These are phyloP conservation scores for Drosophila watanabei DNA, from an alignment of 1,140 invertebrate genomes.

Conservation along the genomic window DNA sequence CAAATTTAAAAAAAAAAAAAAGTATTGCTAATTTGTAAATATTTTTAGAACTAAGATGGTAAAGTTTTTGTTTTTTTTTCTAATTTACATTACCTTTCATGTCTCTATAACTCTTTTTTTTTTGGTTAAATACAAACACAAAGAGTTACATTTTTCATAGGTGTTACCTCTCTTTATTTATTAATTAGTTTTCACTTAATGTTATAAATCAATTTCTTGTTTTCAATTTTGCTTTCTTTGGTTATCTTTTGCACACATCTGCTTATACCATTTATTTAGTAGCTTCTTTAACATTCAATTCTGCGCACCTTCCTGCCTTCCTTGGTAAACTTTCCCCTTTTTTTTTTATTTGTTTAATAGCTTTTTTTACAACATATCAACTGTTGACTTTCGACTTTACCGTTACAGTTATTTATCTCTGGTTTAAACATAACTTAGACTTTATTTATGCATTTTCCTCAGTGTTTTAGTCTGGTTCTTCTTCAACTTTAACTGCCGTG, in stretches of 20 bases:
- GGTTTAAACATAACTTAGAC: conserved; percentile 79
- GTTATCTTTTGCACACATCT: conserved; percentile 64
- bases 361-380: conserved; percentile 80
- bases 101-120: too few species aligned
- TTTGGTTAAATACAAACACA: neutral
- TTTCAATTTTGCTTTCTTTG: conserved; percentile 75
- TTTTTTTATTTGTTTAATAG: conserved; percentile 46
- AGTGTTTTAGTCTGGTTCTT: conserved; percentile 49
- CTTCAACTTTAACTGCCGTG: conserved; percentile 27
- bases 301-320: conserved; percentile 19
- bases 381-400: conserved; percentile 82
- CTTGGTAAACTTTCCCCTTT: conserved; percentile 48
- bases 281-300: conserved; percentile 73
- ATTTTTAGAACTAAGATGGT: neutral
- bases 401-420: conserved; percentile 68
- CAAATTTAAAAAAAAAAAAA: too few species aligned
- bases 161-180: conserved; percentile 80
- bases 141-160: conserved; percentile 71
- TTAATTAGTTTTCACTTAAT: conserved; percentile 82
- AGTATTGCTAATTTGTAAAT: too few species aligned
- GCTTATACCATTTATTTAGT: conserved; percentile 67
- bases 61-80: too few species aligned
- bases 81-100: neutral
- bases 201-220: conserved; percentile 79
- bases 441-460: conserved; percentile 66